Evolutionary conservation across 2,888 invertebrate genomes (phyloP).

Genomic region (Thymelicus sylvestris): DNA sequence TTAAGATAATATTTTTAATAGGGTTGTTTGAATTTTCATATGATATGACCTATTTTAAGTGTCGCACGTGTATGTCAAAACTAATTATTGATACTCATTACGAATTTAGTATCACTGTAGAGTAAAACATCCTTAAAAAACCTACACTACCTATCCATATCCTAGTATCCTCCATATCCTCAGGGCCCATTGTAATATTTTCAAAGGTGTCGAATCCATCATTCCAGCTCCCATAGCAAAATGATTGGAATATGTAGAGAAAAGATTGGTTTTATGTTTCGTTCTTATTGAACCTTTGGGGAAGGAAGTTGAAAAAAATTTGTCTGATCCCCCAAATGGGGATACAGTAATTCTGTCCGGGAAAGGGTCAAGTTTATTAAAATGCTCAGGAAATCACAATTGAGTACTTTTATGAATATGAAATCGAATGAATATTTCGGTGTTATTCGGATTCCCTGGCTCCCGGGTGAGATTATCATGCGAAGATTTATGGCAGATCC

Average conservation of each 20-base stretch:
- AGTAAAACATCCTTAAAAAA: no score
- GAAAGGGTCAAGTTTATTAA: constrained; percentile 2
- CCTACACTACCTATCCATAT: no score
- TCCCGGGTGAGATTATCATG: background rate
- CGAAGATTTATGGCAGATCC: constrained; percentile 3
- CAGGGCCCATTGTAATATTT: no score
- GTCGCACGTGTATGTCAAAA: no score
- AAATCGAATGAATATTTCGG: constrained; percentile 9
- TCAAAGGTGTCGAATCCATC: no score
- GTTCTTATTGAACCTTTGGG: background rate
- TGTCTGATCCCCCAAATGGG: background rate
- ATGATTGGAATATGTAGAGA: no score
- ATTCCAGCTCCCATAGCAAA: no score
- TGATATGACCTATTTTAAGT: no score
- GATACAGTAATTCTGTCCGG: background rate
- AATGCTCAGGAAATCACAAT: background rate
- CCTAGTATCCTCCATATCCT: no score
- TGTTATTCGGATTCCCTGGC: background rate
- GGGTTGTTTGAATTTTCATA: background rate
- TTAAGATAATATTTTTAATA: no score
- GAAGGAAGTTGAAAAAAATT: background rate
- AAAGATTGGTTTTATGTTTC: background rate
- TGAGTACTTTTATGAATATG: constrained; percentile 1
- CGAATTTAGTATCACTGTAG: no score
- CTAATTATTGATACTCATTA: no score